Percentiles rank a stretch among this genome's conserved stretches.
Conservation (phyloP, 2,113 vertebrate species). For the Propithecus coquereli region DNA sequence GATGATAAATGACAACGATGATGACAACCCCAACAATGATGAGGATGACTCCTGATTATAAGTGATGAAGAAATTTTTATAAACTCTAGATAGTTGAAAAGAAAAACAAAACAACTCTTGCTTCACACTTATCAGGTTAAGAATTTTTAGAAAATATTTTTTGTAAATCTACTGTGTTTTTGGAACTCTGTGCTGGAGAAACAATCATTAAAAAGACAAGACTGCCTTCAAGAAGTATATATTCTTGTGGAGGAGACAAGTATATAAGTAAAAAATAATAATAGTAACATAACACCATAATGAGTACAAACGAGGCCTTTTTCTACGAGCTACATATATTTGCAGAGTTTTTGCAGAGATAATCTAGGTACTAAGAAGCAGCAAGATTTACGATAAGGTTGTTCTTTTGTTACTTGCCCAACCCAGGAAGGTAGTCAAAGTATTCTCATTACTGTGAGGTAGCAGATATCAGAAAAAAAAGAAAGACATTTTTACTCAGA, state of each 20-base stretch:
- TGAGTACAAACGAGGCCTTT: neutral
- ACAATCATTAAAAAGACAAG: neutral
- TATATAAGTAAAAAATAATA: neutral
- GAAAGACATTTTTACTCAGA: neutral
- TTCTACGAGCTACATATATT: neutral
- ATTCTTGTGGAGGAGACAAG: neutral
- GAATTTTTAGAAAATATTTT: neutral
- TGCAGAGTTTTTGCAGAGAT: neutral
- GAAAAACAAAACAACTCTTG: neutral
- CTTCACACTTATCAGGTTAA: neutral
- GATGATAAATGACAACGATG: too few relatives aligned
- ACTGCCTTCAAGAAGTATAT: neutral
- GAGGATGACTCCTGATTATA: neutral
- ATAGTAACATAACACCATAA: neutral
- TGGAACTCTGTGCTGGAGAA: neutral
- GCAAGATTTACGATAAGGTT: neutral
- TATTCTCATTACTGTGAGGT: neutral
- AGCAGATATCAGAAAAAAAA: neutral
- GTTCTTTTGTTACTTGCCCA: neutral
- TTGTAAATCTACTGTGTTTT: neutral
- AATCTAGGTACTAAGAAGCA: neutral
- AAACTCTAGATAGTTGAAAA: neutral
- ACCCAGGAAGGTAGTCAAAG: neutral
- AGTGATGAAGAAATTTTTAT: neutral
- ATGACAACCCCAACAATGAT: neutral